Percentiles rank a stretch among this genome's conserved stretches.
phyloP scores from a whole-genome alignment of 2,113 vertebrate genomes.

The Rostratula benghalensis region DNA sequence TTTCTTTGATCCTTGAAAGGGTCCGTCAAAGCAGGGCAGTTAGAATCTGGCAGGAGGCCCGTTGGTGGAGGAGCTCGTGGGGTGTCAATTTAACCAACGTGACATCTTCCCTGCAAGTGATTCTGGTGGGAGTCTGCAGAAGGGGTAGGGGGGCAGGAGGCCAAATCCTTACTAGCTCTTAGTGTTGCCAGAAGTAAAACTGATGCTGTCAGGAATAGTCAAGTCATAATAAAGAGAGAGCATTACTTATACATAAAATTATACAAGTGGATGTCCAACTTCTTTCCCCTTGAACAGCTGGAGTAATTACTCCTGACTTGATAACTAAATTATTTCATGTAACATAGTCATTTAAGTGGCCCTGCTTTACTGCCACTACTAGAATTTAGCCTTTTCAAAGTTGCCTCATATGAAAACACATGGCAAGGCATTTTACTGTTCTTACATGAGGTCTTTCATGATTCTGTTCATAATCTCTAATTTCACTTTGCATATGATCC shows the following conservation, averaged over 20 bases:
- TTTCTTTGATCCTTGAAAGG: conserved; percentile 23
- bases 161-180: neutral
- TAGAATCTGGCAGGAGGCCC: neutral
- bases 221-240: neutral
- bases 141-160: neutral
- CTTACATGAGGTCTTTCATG: neutral
- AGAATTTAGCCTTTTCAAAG: neutral
- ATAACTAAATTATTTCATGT: neutral
- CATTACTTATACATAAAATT: neutral
- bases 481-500: neutral
- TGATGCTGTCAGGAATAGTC: neutral
- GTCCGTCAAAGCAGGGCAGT: neutral
- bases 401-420: neutral
- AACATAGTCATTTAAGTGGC: neutral
- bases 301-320: neutral
- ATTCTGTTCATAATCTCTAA: neutral
- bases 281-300: neutral
- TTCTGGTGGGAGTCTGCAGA: neutral
- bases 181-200: neutral
- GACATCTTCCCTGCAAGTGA: neutral
- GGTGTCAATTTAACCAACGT: neutral
- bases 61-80: neutral
- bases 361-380: neutral
- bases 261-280: neutral
- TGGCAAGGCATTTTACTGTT: neutral